Percentiles rank a stretch among this genome's conserved stretches.
Conservation (phyloP, 2,797 vertebrate species). For the Pogonophryne albipinna region DNA sequence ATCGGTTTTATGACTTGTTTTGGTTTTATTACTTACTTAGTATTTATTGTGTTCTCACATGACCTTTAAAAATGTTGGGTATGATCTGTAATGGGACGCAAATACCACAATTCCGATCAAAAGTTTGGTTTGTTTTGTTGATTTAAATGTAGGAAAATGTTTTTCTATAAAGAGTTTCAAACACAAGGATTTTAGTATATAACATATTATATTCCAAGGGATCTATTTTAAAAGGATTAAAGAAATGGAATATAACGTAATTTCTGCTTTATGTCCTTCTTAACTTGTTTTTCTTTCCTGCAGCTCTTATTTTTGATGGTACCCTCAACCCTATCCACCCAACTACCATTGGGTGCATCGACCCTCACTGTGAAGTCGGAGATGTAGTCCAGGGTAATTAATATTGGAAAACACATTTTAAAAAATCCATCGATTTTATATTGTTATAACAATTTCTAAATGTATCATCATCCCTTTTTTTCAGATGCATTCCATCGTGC, state of each 20-base stretch:
- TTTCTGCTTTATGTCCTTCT: neutral
- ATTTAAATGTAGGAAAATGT: neutral
- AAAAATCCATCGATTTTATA: neutral
- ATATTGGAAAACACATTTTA: too few species aligned
- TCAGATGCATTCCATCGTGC: conserved; percentile 93
- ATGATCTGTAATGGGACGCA: neutral
- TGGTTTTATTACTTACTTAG: neutral
- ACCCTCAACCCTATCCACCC: conserved; percentile 93
- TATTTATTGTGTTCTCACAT: neutral
- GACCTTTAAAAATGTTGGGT: neutral
- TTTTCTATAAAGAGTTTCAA: too few species aligned
- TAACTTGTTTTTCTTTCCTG: conserved; percentile 2
- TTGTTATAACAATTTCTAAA: neutral
- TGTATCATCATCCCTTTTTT: neutral
- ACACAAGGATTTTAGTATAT: too few species aligned
- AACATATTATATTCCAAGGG: too few species aligned
- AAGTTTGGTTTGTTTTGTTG: neutral
- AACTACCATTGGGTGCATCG: conserved; percentile 95
- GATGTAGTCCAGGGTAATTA: conserved; percentile 91
- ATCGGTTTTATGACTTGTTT: neutral
- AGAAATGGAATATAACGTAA: neutral
- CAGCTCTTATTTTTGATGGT: conserved; percentile 93
- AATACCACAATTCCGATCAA: too few species aligned
- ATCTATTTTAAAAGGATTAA: too few species aligned
- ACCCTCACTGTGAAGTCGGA: conserved; percentile 90